A percentile compares a stretch with the other conserved stretches of the same genome.
phyloP scores from a whole-genome alignment of 2,797 vertebrate species.

The Gymnoscopelus microlampas region DNA sequence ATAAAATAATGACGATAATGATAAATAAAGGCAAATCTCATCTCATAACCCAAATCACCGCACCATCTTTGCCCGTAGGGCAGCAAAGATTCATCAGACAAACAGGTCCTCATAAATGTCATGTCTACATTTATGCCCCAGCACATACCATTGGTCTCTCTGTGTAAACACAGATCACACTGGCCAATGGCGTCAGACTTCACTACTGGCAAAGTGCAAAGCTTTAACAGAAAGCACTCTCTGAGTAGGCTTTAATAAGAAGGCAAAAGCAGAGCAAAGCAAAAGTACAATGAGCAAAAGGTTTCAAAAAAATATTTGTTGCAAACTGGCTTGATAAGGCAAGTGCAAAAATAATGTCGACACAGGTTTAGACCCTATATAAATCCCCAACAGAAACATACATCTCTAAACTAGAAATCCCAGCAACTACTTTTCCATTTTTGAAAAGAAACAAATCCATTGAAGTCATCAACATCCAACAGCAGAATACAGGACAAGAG shows the following conservation, averaged over 20 bases:
- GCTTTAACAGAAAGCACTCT: conserved; percentile 62
- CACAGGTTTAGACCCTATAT: conserved; percentile 13
- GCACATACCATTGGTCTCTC: conserved; percentile 40
- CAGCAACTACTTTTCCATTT: conserved; percentile 9
- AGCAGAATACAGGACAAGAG: conserved; percentile 26
- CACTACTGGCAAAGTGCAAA: conserved; percentile 59
- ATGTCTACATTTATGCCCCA: conserved; percentile 78
- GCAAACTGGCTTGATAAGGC: conserved; percentile 11
- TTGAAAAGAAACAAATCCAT: conserved; percentile 32
- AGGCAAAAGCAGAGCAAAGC: conserved; percentile 55
- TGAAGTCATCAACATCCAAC: conserved; percentile 38
- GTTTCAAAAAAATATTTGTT: conserved; percentile 33
- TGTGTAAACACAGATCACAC: conserved; percentile 58
- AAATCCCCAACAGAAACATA: conserved; percentile 18
- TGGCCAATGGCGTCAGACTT: conserved; percentile 46
- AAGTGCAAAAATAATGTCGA: conserved; percentile 22
- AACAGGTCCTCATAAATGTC: conserved; percentile 73
- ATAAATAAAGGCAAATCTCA: conserved; percentile 19
- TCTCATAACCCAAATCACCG: conserved; percentile 66
- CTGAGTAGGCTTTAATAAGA: conserved; percentile 20
- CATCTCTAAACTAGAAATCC: conserved; percentile 17
- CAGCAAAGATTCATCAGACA: conserved; percentile 75
- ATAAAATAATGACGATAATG: conserved; percentile 38
- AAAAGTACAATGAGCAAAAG: conserved; percentile 33
- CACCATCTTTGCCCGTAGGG: conserved; percentile 72